Conservation (phyloP, 2,797 vertebrate species). For the Pipistrellus pygmaeus region DNA sequence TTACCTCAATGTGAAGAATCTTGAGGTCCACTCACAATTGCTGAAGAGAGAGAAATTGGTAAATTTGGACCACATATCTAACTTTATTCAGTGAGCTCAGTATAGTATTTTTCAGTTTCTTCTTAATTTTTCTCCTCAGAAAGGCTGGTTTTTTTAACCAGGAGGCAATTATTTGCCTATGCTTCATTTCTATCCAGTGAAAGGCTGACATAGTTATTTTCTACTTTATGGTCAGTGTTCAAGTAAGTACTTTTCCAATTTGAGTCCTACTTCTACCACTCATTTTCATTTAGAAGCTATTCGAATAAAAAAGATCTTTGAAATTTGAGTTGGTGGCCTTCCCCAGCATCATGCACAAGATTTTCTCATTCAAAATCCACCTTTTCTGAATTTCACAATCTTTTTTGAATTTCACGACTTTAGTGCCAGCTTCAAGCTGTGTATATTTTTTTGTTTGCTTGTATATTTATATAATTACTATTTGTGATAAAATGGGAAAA, state of each 20-base stretch:
- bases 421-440: not conserved
- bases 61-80: slow-evolving; percentile 14
- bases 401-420: not conserved
- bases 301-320: slow-evolving; percentile 7
- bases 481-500: not conserved
- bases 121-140: slow-evolving; percentile 34
- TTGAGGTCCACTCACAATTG: slow-evolving; percentile 19
- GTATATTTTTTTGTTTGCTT: not conserved
- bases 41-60: slow-evolving; percentile 14
- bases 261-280: not conserved
- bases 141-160: slow-evolving; percentile 28
- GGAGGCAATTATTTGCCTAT: slow-evolving; percentile 14
- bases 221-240: slow-evolving; percentile 42
- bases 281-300: not conserved
- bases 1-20: not conserved
- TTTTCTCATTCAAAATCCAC: not conserved
- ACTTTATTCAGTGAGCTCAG: slow-evolving; percentile 1
- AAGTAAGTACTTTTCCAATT: not conserved
- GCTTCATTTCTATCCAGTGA: slow-evolving; percentile 52
- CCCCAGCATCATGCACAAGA: rapidly evolving
- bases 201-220: slow-evolving; percentile 55
- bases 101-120: slow-evolving; percentile 20
- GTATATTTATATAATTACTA: not conserved
- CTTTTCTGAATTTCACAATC: not conserved
- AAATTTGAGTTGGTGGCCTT: not conserved